Percentiles rank a stretch among this genome's conserved stretches.
Evolutionary conservation across 2,113 vertebrate genomes (phyloP).

Genomic region (Mustelus asterias): DNA sequence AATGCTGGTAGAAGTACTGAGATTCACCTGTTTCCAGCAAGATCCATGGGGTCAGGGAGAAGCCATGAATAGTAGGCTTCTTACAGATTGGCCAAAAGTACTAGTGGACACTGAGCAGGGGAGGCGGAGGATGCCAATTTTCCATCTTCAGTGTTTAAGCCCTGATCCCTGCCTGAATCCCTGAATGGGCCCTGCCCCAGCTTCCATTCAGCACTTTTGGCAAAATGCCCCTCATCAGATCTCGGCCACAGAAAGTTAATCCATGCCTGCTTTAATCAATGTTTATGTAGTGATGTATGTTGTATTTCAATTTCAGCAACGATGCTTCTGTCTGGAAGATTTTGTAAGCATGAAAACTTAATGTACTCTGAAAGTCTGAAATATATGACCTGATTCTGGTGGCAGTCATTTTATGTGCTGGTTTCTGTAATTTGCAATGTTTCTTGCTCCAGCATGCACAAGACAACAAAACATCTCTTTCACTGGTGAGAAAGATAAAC

Average conservation of each 20-base stretch:
- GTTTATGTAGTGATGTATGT: neutral
- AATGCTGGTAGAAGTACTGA: neutral
- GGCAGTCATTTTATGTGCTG: neutral
- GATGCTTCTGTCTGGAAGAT: neutral
- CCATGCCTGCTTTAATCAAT: neutral
- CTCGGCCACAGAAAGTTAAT: neutral
- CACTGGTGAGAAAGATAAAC: neutral
- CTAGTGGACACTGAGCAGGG: neutral
- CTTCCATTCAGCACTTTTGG: neutral
- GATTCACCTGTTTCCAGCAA: neutral
- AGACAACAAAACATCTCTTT: neutral
- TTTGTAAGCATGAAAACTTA: neutral
- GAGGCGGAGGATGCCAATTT: neutral
- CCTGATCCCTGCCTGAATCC: neutral
- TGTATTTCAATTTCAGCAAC: neutral
- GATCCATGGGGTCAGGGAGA: neutral
- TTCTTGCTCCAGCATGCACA: neutral
- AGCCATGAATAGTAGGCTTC: neutral
- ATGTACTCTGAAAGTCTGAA: neutral
- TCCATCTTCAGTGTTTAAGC: neutral
- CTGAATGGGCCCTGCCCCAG: neutral
- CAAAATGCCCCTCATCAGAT: neutral
- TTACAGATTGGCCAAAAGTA: neutral
- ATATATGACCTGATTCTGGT: neutral
- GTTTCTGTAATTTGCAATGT: neutral